Conservation (phyloP, 2,797 vertebrate species). For the Galago senegalensis region DNA sequence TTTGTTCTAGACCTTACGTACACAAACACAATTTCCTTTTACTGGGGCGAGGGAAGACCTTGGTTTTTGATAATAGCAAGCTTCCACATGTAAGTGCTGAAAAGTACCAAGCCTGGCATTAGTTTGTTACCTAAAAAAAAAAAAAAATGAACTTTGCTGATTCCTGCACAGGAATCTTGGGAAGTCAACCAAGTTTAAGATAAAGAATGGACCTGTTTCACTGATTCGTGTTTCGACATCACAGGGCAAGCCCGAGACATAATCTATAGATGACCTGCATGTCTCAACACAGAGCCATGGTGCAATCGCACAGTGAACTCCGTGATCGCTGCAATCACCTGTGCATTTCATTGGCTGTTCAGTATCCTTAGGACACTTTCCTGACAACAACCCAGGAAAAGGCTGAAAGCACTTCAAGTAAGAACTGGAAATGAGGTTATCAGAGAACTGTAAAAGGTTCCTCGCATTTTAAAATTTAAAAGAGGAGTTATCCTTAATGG, state of each 20-base stretch:
- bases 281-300: background rate
- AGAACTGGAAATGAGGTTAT: constrained; percentile 50
- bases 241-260: background rate
- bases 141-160: background rate
- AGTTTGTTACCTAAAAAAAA: background rate
- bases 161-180: constrained; percentile 51
- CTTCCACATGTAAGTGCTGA: background rate
- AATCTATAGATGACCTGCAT: background rate
- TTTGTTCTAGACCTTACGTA: background rate
- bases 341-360: background rate
- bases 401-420: background rate
- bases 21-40: background rate
- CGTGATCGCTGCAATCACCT: background rate
- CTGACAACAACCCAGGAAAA: constrained; percentile 21
- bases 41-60: background rate
- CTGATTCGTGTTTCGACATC: background rate
- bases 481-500: background rate
- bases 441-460: background rate
- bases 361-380: background rate
- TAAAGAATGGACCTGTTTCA: background rate
- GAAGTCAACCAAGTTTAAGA: constrained; percentile 32
- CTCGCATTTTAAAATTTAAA: constrained; percentile 1
- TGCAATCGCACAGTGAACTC: background rate
- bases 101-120: background rate
- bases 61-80: background rate